A percentile compares a stretch with the other conserved stretches of the same genome.
Conservation (phyloP, 2,888 invertebrate genomes). For the Sarcophaga subvicina region DNA sequence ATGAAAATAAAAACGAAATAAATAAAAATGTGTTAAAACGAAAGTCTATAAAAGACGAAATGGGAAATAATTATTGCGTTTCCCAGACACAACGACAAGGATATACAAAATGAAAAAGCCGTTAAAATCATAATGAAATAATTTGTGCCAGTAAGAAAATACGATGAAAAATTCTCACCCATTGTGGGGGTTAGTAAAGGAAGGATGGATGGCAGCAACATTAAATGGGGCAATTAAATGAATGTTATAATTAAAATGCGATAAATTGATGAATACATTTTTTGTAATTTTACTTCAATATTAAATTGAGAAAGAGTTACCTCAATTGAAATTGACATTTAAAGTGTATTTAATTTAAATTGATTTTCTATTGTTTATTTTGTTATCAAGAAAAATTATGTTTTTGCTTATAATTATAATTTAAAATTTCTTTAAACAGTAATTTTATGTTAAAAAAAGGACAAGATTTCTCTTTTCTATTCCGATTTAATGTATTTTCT, state of each 20-base stretch:
- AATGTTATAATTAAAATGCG: conserved; percentile 34
- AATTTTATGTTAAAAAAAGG: no score
- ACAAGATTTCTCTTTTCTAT: no score
- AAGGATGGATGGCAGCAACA: not conserved
- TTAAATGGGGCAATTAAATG: conserved; percentile 15
- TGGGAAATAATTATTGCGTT: no score
- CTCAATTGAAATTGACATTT: not conserved
- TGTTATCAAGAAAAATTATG: no score
- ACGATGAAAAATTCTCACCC: no score
- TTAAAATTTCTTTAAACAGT: not conserved
- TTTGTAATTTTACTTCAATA: not conserved
- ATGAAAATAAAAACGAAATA: not conserved
- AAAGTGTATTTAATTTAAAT: no score
- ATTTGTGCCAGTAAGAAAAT: conserved; percentile 6
- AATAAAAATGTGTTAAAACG: not conserved
- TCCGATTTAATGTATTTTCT: no score
- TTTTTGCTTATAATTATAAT: not conserved
- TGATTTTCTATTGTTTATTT: no score
- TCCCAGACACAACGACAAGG: not conserved
- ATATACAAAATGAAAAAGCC: not conserved
- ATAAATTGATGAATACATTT: conserved; percentile 9
- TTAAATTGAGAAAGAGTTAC: not conserved
- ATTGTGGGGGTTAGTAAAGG: not conserved
- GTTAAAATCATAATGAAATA: conserved; percentile 24
- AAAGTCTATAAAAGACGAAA: not conserved